Conservation (phyloP, 2,797 vertebrate genomes). For the Melanotaenia maccullochi region DNA sequence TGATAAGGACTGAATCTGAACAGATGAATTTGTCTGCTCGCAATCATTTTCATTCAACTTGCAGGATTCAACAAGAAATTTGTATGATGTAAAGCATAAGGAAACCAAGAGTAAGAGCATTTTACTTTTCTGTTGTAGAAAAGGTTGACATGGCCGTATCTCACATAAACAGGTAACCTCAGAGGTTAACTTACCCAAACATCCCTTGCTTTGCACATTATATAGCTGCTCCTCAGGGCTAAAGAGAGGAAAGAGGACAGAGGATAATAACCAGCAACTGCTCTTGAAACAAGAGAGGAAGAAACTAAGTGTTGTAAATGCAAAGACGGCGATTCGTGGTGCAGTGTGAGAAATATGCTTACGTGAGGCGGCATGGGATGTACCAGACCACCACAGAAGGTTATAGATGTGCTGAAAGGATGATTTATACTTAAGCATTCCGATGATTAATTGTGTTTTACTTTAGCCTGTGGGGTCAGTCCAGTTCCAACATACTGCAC, state of each 20-base stretch:
- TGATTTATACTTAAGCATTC: conserved; percentile 39
- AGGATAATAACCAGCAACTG: conserved; percentile 11
- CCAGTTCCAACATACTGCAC: conserved; percentile 2
- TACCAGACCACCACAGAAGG: conserved; percentile 46
- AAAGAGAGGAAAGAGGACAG: conserved; percentile 4
- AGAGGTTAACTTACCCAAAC: conserved; percentile 21
- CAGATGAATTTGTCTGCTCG: conserved; percentile 66
- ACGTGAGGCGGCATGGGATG: conserved; percentile 51
- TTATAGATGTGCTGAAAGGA: conserved; percentile 47
- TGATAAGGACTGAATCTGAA: conserved; percentile 53
- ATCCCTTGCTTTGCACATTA: conserved; percentile 16
- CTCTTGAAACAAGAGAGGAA: conserved; percentile 28
- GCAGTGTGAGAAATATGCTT: conserved; percentile 58
- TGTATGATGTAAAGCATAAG: conserved; percentile 54
- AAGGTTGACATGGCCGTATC: conserved; percentile 36
- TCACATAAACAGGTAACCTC: conserved; percentile 27
- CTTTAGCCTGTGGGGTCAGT: conserved; percentile 38
- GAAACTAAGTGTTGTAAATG: conserved; percentile 26
- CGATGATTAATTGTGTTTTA: conserved; percentile 47
- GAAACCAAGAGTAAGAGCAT: conserved; percentile 60
- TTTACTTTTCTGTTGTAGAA: conserved; percentile 37
- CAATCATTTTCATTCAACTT: conserved; percentile 60
- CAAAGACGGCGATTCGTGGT: conserved; percentile 58
- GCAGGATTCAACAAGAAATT: conserved; percentile 37
- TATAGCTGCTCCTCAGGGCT: conserved; percentile 24